phyloP scores from a whole-genome alignment of 2,888 invertebrate genomes.

The Cephus nigrinus region DNA sequence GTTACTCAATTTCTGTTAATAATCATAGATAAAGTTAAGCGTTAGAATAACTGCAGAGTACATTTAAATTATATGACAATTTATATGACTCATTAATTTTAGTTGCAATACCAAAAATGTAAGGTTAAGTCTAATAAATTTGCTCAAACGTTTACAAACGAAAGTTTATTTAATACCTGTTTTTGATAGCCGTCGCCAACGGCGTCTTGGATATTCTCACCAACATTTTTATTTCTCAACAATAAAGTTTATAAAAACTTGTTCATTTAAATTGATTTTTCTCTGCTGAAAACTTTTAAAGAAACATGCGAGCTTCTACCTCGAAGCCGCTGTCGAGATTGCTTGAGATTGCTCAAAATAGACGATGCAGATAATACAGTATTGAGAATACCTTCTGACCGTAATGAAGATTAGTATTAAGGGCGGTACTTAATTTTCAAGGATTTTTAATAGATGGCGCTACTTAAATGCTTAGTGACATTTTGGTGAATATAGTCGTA shows the following conservation, averaged over 20 bases:
- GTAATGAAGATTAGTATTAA: not conserved
- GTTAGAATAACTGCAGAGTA: not conserved
- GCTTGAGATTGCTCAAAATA: not conserved
- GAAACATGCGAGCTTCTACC: not conserved
- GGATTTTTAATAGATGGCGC: no score
- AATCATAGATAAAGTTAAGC: no score
- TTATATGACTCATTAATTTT: not conserved
- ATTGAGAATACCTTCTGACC: not conserved
- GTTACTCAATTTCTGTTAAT: no score
- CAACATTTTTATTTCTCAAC: constrained; percentile 37
- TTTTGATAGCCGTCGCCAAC: constrained; percentile 35
- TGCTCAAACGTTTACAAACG: not conserved
- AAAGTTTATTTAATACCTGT: constrained; percentile 33
- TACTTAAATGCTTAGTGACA: no score
- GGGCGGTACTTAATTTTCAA: no score
- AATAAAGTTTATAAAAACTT: constrained; percentile 27
- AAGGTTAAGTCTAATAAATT: not conserved
- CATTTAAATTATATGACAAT: not conserved
- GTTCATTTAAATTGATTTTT: constrained; percentile 22
- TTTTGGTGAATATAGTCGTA: no score
- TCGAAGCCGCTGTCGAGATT: not conserved
- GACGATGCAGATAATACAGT: not conserved
- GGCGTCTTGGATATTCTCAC: constrained; percentile 39
- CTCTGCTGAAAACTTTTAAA: not conserved
- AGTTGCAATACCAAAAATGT: not conserved